These are phyloP conservation scores for Bombyx huttoni DNA, from an alignment of 2,888 invertebrate genomes.

Conservation along the genomic window DNA sequence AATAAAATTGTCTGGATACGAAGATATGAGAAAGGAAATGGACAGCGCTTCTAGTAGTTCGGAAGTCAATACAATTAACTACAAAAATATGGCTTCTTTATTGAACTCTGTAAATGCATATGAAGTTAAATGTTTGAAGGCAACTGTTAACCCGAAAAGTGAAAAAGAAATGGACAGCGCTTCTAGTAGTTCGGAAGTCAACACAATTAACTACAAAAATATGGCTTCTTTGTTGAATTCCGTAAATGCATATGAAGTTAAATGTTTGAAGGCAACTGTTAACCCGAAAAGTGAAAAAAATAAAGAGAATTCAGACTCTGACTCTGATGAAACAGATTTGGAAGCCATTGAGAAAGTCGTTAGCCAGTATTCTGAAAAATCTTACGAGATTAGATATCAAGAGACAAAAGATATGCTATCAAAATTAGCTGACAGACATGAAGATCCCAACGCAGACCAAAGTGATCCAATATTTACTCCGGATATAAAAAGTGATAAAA, in stretches of 20 bases:
- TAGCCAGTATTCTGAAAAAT: slow-evolving; percentile 48
- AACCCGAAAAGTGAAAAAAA: slow-evolving; percentile 5
- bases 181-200: slow-evolving; percentile 20
- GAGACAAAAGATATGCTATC: slow-evolving; percentile 56
- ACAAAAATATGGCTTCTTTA: slow-evolving; percentile 45
- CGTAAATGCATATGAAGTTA: slow-evolving; percentile 26
- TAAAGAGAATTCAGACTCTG: slow-evolving; percentile 13
- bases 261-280: slow-evolving; percentile 6
- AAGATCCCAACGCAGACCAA: slow-evolving; percentile 22
- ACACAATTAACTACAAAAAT: slow-evolving; percentile 44
- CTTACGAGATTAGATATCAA: slow-evolving; percentile 52
- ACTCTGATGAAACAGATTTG: slow-evolving; percentile 36
- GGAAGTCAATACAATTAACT: slow-evolving; percentile 37
- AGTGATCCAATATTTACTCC: slow-evolving; percentile 7
- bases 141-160: not conserved
- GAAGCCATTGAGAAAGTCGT: slow-evolving; percentile 53
- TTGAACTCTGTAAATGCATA: slow-evolving; percentile 33
- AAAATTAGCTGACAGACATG: slow-evolving; percentile 45
- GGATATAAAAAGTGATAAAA: slow-evolving; percentile 21
- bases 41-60: slow-evolving; percentile 27
- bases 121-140: slow-evolving; percentile 16
- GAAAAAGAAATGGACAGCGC: too few species aligned
- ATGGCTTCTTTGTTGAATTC: slow-evolving; percentile 45
- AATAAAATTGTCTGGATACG: slow-evolving; percentile 33
- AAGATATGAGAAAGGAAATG: slow-evolving; percentile 36